These are phyloP conservation scores for Nephrotoma appendiculata DNA, from an alignment of 2,888 invertebrate species.

Conservation along the genomic window DNA sequence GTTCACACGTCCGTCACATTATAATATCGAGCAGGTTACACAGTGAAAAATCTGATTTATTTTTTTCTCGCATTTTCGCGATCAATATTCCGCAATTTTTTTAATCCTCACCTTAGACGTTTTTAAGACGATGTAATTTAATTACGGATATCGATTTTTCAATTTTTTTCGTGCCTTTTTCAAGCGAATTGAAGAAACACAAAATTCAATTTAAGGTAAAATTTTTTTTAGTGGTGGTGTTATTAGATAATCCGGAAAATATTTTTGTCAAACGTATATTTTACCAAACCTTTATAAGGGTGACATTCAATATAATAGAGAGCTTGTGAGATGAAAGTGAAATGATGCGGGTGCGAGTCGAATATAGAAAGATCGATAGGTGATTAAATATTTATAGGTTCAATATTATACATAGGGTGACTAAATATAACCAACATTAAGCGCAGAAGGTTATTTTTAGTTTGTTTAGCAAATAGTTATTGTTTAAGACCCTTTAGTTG, in stretches of 20 bases:
- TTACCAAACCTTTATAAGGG: background rate
- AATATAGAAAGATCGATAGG: background rate
- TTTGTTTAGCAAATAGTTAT: background rate
- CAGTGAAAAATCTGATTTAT: background rate
- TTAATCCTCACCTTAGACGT: background rate
- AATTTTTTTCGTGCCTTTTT: background rate
- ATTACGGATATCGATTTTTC: background rate
- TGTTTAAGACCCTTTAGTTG: background rate
- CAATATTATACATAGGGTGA: background rate
- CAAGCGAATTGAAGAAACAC: background rate
- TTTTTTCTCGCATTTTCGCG: too few species aligned
- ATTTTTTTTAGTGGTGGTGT: background rate
- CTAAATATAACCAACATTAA: background rate
- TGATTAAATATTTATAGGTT: background rate
- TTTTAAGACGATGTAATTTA: background rate
- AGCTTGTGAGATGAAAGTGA: too few species aligned
- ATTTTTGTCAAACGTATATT: background rate
- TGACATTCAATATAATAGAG: background rate
- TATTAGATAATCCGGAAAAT: background rate
- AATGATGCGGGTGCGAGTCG: background rate
- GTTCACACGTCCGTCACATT: background rate
- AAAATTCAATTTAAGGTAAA: background rate
- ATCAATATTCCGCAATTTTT: background rate
- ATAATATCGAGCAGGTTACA: background rate
- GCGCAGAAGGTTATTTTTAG: background rate